Evolutionary conservation across 2,113 vertebrate genomes (phyloP), one percentile per base, ranked within the genome.

Genomic region (Empidonax alnorum): DNA sequence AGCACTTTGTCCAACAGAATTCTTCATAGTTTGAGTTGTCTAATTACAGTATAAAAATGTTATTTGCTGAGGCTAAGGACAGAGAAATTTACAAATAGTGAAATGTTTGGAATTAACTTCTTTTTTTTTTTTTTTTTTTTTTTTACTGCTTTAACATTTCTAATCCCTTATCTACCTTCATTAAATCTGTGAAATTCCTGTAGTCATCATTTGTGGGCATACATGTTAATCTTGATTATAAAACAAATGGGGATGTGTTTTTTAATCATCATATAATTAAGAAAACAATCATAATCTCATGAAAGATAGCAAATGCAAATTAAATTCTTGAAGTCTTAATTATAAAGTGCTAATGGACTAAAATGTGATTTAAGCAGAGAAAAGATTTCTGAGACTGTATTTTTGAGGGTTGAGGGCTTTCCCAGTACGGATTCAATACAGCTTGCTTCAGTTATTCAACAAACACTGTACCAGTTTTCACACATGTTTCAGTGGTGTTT

Each of bases 271-370:
- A 28, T 31, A 55, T 86, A 81, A 92, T 86, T 87, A 86, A 84
- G 24, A 35, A 71, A 86, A 92, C 28, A 90, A 50, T 58, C 24
- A 61, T 74, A 91, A 94, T 74, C 72, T 59, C 23, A 28, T 47
- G 41, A 83, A 77, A 84, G 33, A 67, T 39, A 42, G 31, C 37
- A 95, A 94, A 96, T 84, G 81, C 25, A 93, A 84, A 88, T 93
- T 80, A 56, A 96, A 65, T 12, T 52, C 5, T 37, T 21, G 39
- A 84, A 83, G 31, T 52, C 55, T 56, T 67, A 72, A 77, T 65
- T 88, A 10, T 44, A 61, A 68, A 69, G 12, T 55, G 9, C 12
- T 86, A 74, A 37, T 58, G 41, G 27, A 44, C 14, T 55, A 56
- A 92, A 90, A 90, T 44, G 3, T 33, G 44, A 77, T 74, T 86